Base-by-base conservation (phyloP, 2,888 invertebrate genomes). In the Scotopteryx bipunctaria region DNA sequence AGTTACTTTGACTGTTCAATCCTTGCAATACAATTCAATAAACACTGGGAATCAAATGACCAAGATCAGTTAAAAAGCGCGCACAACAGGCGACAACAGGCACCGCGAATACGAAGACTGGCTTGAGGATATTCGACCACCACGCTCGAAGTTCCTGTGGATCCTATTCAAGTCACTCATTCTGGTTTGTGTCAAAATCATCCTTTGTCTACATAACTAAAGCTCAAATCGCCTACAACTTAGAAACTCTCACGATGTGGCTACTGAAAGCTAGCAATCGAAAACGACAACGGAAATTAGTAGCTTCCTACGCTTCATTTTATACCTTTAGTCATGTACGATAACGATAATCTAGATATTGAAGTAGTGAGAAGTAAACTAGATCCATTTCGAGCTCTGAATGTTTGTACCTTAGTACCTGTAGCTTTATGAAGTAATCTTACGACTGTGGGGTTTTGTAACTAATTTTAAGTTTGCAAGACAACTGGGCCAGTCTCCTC, bases 401-500 rank as follows among this genome's bases (percentile, higher is more conserved):
- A 41, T 35, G 8, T 9, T 4, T 15, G 17, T 23, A n/a, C 44
- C 25, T 16, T 36, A 36, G 19, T 19, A 35, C 11, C 8, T 11
- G 16, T 42, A 35, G 27, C 5, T 41, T 25, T 41, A 4, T n/a
- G 23, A 13, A 29, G 19, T 21, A 32, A 19, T 9, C 27, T 31
- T 27, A 33, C 32, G 19, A 36, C 6, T 35, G 14, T n/a, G 9
- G 17, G 9, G 5, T 29, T 37, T 38, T 33, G 5, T 42, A 41
- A 35, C 8, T 42, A 21, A 33, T 37, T 27, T 11, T 38, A 25
- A 14, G 27, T 43, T 41, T 46, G 31, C 47, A 38, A 32, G 16
- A 43, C 42, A 46, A 50, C 49, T 48, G 46, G 52, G 14, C 53
- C 51, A 21, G 51, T 47, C 56, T 27, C 36, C 49, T 66, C 57